These are phyloP conservation scores for Archocentrus centrarchus DNA, from an alignment of 2,113 vertebrate genomes.

Conservation along the genomic window DNA sequence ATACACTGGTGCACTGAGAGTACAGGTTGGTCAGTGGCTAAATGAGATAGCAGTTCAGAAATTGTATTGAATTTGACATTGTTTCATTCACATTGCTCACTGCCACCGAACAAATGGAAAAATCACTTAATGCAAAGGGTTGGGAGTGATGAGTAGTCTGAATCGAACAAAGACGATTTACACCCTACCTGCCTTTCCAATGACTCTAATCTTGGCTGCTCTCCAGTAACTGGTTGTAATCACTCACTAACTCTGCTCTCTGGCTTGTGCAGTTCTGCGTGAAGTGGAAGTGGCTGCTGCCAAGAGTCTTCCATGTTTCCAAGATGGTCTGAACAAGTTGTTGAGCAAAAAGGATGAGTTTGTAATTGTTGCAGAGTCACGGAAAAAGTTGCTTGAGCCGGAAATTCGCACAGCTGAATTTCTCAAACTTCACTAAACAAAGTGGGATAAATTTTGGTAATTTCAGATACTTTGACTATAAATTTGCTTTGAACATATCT, in stretches of 20 bases:
- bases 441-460: neutral
- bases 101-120: slow-evolving; percentile 30
- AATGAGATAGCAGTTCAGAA: slow-evolving; percentile 37
- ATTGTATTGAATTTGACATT: slow-evolving; percentile 42
- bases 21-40: slow-evolving; percentile 15
- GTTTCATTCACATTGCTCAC: slow-evolving; percentile 33
- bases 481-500: too few species aligned
- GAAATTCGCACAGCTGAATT: slow-evolving; percentile 6
- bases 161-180: slow-evolving; percentile 53
- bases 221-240: slow-evolving; percentile 48
- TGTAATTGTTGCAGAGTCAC: slow-evolving; percentile 37
- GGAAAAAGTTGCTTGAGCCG: slow-evolving; percentile 25
- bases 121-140: slow-evolving; percentile 37
- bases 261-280: slow-evolving; percentile 1
- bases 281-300: slow-evolving; percentile 49
- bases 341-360: neutral
- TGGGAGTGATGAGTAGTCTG: slow-evolving; percentile 34
- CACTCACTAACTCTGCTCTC: slow-evolving; percentile 38
- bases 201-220: slow-evolving; percentile 35
- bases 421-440: neutral
- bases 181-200: slow-evolving; percentile 30
- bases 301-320: slow-evolving; percentile 15
- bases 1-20: neutral
- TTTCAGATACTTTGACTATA: neutral
- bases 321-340: slow-evolving; percentile 34